Percentiles rank a stretch among this genome's conserved stretches.
phyloP scores from a whole-genome alignment of 2,888 invertebrate species.

The Drosophila planitibia region DNA sequence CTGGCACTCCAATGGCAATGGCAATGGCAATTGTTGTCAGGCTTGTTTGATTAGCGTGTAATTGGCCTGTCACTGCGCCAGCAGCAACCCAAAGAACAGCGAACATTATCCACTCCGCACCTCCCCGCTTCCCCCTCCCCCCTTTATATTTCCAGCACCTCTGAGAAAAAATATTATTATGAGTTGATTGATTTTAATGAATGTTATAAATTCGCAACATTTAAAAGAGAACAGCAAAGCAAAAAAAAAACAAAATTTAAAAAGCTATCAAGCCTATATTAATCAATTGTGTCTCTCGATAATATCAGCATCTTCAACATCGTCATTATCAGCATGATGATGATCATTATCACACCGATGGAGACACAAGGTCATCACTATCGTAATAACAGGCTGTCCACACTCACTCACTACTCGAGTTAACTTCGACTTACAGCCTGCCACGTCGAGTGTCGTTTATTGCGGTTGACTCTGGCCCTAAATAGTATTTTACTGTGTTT shows the following conservation, averaged over 20 bases:
- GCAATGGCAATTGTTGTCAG: constrained; percentile 76
- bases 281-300: constrained; percentile 54
- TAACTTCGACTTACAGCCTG: neutral
- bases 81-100: neutral
- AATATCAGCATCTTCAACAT: constrained; percentile 33
- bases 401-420: neutral
- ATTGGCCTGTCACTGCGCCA: constrained; percentile 58
- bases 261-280: constrained; percentile 47
- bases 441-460: constrained; percentile 25
- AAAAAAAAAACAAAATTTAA: constrained; percentile 1
- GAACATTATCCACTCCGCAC: neutral
- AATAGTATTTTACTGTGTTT: neutral
- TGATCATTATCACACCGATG: constrained; percentile 12
- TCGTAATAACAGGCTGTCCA: constrained; percentile 29
- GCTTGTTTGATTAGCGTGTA: constrained; percentile 78
- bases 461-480: neutral
- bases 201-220: constrained; percentile 73
- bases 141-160: neutral
- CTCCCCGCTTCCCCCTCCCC: neutral
- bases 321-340: constrained; percentile 27
- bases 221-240: constrained; percentile 25
- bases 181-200: constrained; percentile 77
- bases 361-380: constrained; percentile 45
- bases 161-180: constrained; percentile 58
- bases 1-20: constrained; percentile 39